Evolutionary conservation across 1,140 invertebrate species (phyloP).

Genomic region (Acromyrmex charruanus): DNA sequence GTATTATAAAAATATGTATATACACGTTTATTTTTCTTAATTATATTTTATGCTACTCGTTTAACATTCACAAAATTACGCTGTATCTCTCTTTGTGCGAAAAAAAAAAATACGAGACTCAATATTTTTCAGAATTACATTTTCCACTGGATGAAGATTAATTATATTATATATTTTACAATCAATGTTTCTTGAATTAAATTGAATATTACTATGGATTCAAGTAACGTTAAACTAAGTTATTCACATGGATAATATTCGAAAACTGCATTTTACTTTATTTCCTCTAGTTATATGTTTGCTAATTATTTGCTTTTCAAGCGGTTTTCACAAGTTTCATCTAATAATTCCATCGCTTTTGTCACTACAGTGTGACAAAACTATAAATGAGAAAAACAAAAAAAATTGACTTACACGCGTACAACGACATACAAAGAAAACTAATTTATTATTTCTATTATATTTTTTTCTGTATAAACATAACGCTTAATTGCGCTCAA

Average conservation of each 20-base stretch:
- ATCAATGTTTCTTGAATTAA: neutral
- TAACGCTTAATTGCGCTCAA: neutral
- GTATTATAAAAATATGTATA: too few species aligned
- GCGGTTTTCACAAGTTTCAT: neutral
- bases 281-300: constrained; percentile 5
- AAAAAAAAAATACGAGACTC: neutral
- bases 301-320: constrained; percentile 3
- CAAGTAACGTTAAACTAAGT: neutral
- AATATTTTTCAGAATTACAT: constrained; percentile 5
- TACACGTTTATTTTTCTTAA: neutral
- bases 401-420: neutral
- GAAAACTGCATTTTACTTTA: neutral
- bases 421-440: neutral
- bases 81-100: neutral
- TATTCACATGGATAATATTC: neutral
- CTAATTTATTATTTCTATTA: constrained; percentile 6
- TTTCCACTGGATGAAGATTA: neutral
- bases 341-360: constrained; percentile 31
- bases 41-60: neutral
- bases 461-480: neutral
- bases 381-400: constrained; percentile 4
- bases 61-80: neutral
- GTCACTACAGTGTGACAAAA: neutral
- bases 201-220: neutral
- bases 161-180: neutral